Percentiles rank a stretch among this genome's conserved stretches.
phyloP scores from a whole-genome alignment of 1,140 invertebrate genomes.

The Oncopodura yosiiana region DNA sequence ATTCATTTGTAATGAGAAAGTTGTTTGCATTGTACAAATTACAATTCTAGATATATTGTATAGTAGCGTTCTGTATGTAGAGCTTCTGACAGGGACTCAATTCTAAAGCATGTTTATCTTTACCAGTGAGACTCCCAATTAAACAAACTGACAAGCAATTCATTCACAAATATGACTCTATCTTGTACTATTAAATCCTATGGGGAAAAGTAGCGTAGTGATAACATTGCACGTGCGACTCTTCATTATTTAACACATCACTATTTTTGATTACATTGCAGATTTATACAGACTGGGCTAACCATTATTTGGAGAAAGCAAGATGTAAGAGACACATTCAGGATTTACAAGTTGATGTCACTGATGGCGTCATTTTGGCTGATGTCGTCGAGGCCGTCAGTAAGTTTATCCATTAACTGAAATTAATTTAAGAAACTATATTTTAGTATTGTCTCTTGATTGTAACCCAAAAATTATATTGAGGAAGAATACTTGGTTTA shows the following conservation, averaged over 20 bases:
- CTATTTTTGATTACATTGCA: conserved; percentile 45
- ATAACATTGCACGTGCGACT: neutral
- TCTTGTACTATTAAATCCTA: neutral
- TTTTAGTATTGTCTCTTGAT: too few species aligned
- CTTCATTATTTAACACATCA: neutral
- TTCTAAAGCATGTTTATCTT: neutral
- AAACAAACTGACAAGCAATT: neutral
- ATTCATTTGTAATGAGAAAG: too few species aligned
- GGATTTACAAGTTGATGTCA: conserved; percentile 76
- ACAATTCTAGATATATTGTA: too few species aligned
- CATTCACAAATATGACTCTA: neutral
- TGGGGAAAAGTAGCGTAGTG: neutral
- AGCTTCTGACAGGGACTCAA: neutral
- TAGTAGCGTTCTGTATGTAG: too few species aligned
- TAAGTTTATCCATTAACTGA: conserved; percentile 48
- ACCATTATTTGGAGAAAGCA: conserved; percentile 88
- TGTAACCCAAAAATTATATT: too few species aligned
- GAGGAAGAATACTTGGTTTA: too few species aligned
- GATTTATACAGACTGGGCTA: conserved; percentile 97
- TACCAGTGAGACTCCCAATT: neutral
- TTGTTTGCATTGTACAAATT: too few species aligned
- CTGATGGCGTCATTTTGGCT: conserved; percentile 78
- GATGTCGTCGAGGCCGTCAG: conserved; percentile 91
- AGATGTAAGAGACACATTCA: conserved; percentile 70
- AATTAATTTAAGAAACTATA: neutral